Evolutionary conservation across 2,113 vertebrate genomes (phyloP).

Genomic region (Phaethon lepturus): DNA sequence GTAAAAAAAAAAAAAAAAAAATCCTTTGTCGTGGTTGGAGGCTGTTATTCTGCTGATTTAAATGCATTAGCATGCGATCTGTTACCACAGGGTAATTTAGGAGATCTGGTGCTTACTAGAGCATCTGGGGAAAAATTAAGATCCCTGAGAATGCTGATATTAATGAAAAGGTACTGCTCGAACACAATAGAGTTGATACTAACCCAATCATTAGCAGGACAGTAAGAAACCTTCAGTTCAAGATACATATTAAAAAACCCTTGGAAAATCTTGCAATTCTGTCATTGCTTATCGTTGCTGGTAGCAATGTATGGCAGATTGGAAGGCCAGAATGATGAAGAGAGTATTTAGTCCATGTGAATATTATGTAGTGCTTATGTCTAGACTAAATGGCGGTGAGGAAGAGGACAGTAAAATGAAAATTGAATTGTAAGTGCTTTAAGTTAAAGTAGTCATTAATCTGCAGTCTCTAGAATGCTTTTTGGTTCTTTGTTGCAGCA

Average conservation of each 20-base stretch:
- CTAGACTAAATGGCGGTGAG: not conserved
- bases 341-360: not conserved
- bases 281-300: not conserved
- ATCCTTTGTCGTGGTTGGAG: not conserved
- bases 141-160: not conserved
- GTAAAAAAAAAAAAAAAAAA: slow-evolving; percentile 63
- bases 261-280: not conserved
- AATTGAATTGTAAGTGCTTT: not conserved
- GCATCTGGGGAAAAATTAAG: not conserved
- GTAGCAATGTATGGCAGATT: not conserved
- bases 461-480: not conserved
- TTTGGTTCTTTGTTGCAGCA: not conserved
- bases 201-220: not conserved
- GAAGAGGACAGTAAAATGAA: not conserved
- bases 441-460: not conserved
- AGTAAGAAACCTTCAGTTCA: not conserved
- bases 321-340: not conserved
- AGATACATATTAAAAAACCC: not conserved
- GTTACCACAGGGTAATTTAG: not conserved
- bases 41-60: not conserved
- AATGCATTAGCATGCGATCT: rapidly evolving
- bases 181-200: not conserved
- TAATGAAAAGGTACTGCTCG: not conserved
- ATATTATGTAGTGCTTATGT: not conserved
- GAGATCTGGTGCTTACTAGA: not conserved